Evolutionary conservation across 2,797 vertebrate species (phyloP).

Genomic region (Coranthus polyacanthus): DNA sequence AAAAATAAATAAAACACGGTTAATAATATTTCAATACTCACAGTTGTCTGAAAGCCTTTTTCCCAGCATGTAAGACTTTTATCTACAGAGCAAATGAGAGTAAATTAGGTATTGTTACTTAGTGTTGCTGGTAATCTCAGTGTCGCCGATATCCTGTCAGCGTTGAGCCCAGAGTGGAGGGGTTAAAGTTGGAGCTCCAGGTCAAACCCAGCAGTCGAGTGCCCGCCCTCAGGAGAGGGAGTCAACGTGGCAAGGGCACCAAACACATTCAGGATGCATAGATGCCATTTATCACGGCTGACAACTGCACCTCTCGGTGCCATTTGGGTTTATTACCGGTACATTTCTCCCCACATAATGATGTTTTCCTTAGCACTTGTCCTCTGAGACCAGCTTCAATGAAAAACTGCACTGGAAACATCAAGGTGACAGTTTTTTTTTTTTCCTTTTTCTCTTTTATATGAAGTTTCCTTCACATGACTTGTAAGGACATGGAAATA

Average conservation of each 20-base stretch:
- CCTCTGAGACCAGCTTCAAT: conserved; percentile 79
- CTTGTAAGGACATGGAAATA: conserved; percentile 64
- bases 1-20: conserved; percentile 8
- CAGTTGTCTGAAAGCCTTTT: too few species aligned
- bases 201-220: conserved; percentile 68
- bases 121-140: conserved; percentile 35
- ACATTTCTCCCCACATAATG: conserved; percentile 84
- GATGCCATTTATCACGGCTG: conserved; percentile 85
- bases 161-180: conserved; percentile 39
- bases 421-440: conserved; percentile 79
- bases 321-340: conserved; percentile 86
- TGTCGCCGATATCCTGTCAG: conserved; percentile 55
- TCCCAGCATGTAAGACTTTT: conserved; percentile 15
- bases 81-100: conserved; percentile 15
- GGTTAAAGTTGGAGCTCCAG: conserved; percentile 69
- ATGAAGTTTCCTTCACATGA: conserved; percentile 71
- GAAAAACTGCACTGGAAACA: conserved; percentile 79
- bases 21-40: neutral
- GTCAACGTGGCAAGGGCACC: conserved; percentile 84
- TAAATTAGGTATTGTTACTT: conserved; percentile 21
- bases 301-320: conserved; percentile 81
- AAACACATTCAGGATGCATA: conserved; percentile 79
- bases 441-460: conserved; percentile 42
- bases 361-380: conserved; percentile 81
- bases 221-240: conserved; percentile 70